These are phyloP conservation scores for Hoplostethus mediterraneus DNA, from an alignment of 2,797 vertebrate species.

Conservation along the genomic window DNA sequence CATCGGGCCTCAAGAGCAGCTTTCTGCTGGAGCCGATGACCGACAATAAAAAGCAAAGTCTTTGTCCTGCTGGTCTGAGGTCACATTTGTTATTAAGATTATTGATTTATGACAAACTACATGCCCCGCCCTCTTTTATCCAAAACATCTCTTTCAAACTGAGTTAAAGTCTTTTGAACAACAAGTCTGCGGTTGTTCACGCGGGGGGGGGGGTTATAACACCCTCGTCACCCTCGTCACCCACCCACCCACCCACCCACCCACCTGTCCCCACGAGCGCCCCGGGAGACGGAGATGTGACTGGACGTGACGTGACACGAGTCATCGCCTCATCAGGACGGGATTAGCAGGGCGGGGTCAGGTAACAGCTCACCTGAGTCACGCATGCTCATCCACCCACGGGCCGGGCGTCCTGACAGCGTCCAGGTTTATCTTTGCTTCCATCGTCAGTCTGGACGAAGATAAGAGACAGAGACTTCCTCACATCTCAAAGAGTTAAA, in stretches of 20 bases:
- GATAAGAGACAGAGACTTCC: not conserved
- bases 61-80: not conserved
- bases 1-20: constrained; percentile 52
- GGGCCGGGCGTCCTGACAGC: not conserved
- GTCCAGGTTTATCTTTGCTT: not conserved
- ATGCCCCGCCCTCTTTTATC: constrained; percentile 16
- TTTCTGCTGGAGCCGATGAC: constrained; percentile 41
- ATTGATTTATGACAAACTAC: constrained; percentile 23
- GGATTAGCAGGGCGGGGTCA: constrained; percentile 71
- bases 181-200: constrained; percentile 10
- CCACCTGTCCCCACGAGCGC: constrained; percentile 35
- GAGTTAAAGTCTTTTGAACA: constrained; percentile 8
- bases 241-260: too few species aligned
- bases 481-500: constrained; percentile 31
- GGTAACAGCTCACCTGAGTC: constrained; percentile 12
- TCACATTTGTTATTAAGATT: constrained; percentile 18
- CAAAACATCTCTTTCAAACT: not conserved
- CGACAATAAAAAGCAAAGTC: constrained; percentile 32
- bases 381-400: constrained; percentile 15
- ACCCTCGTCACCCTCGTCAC: too few species aligned
- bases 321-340: constrained; percentile 44
- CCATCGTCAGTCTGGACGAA: not conserved
- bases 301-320: constrained; percentile 37
- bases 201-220: too few species aligned
- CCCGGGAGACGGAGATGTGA: constrained; percentile 29